These are phyloP conservation scores for Panzeria rudis DNA, from an alignment of 2,888 invertebrate species.

Conservation along the genomic window DNA sequence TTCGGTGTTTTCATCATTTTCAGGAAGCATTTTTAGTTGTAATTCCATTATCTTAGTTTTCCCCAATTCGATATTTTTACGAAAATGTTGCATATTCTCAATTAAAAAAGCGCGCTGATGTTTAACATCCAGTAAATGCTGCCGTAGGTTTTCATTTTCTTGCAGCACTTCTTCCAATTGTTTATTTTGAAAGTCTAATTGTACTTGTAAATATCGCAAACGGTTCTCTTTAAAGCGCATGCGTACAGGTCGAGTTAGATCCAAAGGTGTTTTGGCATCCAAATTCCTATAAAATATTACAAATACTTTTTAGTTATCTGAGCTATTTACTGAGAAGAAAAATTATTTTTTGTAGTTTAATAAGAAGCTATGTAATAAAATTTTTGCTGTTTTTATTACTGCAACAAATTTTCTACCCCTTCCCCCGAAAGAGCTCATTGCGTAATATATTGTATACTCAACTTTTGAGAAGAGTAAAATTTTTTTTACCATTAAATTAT, in stretches of 20 bases:
- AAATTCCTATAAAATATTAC: conserved; percentile 74
- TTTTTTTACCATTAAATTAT: too few species aligned
- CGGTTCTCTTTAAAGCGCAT: conserved; percentile 75
- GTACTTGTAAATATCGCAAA: conserved; percentile 74
- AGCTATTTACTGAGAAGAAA: too few species aligned
- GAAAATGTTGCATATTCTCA: conserved; percentile 45
- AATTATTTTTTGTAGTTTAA: too few species aligned
- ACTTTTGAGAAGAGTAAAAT: too few species aligned
- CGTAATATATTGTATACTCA: too few species aligned
- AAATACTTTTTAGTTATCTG: not conserved
- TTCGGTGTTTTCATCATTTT: conserved; percentile 21
- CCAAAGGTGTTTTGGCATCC: conserved; percentile 72
- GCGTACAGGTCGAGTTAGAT: conserved; percentile 75
- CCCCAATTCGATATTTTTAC: conserved; percentile 19
- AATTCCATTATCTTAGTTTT: conserved; percentile 44
- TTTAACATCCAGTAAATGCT: conserved; percentile 58
- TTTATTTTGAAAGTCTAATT: conserved; percentile 74
- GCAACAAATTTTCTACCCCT: too few species aligned
- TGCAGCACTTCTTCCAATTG: conserved; percentile 72
- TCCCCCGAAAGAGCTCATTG: too few species aligned
- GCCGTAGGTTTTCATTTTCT: conserved; percentile 45
- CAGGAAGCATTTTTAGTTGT: conserved; percentile 28
- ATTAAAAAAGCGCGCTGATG: conserved; percentile 57
- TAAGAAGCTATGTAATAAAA: too few species aligned
- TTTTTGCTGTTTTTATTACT: too few species aligned